Evolutionary conservation across 2,797 vertebrate species (phyloP).

Genomic region (Petrocephalus sullivani): DNA sequence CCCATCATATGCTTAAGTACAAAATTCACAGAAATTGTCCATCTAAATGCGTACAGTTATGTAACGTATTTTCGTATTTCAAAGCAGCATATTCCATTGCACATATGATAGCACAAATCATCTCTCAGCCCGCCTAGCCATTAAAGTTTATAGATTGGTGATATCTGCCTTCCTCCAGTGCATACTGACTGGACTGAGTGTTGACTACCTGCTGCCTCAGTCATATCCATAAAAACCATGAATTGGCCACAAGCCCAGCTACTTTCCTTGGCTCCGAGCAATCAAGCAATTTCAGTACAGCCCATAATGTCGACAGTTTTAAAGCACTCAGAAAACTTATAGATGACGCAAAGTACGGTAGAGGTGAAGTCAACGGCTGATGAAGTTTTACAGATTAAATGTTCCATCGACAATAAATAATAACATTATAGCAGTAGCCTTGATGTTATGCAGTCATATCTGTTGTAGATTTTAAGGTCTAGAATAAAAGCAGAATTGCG

Average conservation of each 20-base stretch:
- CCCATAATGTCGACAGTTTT: not conserved
- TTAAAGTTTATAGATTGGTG: conserved; percentile 6
- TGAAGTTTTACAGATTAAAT: conserved; percentile 1
- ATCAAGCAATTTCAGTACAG: conserved; percentile 20
- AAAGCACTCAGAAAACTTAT: conserved; percentile 13
- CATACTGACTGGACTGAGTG: not conserved
- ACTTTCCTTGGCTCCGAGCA: not conserved
- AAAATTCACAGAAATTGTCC: not conserved
- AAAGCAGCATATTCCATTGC: not conserved
- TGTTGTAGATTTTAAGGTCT: not conserved
- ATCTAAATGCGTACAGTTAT: not conserved
- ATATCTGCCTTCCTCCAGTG: conserved; percentile 15
- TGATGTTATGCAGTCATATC: not conserved
- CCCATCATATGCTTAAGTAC: not conserved
- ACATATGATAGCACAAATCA: not conserved
- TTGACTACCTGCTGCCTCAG: conserved; percentile 1
- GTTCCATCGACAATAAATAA: not conserved
- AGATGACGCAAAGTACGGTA: not conserved
- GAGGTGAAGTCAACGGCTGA: not conserved
- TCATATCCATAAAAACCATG: not conserved
- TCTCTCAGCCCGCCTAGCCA: not conserved
- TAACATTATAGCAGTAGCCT: not conserved
- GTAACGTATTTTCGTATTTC: not conserved
- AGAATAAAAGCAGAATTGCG: not conserved
- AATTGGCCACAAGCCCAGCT: conserved; percentile 21